Evolutionary conservation across 2,113 vertebrate genomes (phyloP), one percentile per base, ranked within the genome.

Genomic region (Brienomyrus longianalis): DNA sequence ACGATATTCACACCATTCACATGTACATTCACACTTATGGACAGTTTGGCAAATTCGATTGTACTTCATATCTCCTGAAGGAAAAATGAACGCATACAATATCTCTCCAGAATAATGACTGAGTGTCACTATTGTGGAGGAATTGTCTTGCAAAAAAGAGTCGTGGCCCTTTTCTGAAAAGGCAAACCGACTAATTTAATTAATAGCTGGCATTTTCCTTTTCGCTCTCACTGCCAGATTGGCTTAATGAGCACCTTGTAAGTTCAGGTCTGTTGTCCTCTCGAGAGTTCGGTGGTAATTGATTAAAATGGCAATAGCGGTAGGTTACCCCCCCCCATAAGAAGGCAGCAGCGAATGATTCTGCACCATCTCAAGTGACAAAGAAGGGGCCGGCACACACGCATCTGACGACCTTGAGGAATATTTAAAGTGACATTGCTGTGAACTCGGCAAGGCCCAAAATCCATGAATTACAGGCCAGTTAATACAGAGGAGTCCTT

Each of bases 401-500:
- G 4, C 45, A 3, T n/a, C 48, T 5, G 35, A 17, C 74, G 84
- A 90, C 89, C 84, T 90, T 87, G 62, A 87, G 84, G 62, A 90
- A 90, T 86, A 90, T 86, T 86, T 74, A 86, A 70, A 51, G 83
- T 86, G 83, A 48, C 84, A 52, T 51, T 31, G 43, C 84, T 31
- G 43, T 86, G 83, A 52, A 86, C 84, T 66, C 23, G 45, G 19
- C 17, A 45, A 90, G 52, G 89, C 39, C 59, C 15, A 74, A 90
- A 90, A 86, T 90, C 83, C 83, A 70, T 52, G 56, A 90, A 70
- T 86, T 90, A 70, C 84, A 70, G 89, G 56, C 83, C n/a, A 45
- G 54, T 86, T 90, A 90, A 90, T 90, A 70, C 66, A 21, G 43
- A 50, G 83, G 84, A 39, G 52, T 66, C 84, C 31, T 27, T 52